Conservation (phyloP, 2,797 vertebrate genomes). For the Coilia nasus region DNA sequence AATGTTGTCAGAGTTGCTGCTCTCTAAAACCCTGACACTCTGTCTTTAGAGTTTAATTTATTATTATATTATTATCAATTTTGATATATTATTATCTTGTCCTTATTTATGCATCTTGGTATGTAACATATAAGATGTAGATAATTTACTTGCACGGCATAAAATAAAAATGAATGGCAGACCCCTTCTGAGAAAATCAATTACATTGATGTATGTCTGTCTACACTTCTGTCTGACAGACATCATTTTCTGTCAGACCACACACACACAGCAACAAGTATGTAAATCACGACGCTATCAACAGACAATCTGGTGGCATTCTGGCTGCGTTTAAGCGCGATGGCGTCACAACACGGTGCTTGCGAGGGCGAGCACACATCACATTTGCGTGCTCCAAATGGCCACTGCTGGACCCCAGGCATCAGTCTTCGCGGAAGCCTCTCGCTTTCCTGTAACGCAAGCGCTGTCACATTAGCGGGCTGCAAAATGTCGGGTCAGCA, state of each 20-base stretch:
- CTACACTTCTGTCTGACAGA: neutral
- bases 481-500: slow-evolving; percentile 70
- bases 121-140: neutral
- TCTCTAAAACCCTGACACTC: neutral
- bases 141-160: neutral
- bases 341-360: too few species aligned
- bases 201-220: neutral
- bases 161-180: neutral
- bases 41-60: neutral
- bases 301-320: too few species aligned
- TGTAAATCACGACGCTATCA: too few species aligned
- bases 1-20: neutral
- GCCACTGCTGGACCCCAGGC: too few species aligned
- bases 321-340: too few species aligned
- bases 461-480: slow-evolving; percentile 43
- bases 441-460: neutral
- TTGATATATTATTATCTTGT: neutral
- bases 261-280: too few species aligned
- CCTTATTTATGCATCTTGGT: neutral
- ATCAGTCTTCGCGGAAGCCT: neutral
- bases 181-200: neutral
- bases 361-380: too few species aligned
- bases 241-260: too few species aligned
- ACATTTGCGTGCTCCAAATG: neutral
- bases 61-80: too few species aligned